Evolutionary conservation across 2,888 invertebrate species (phyloP).

Genomic region (Caradrina clavipalpis): DNA sequence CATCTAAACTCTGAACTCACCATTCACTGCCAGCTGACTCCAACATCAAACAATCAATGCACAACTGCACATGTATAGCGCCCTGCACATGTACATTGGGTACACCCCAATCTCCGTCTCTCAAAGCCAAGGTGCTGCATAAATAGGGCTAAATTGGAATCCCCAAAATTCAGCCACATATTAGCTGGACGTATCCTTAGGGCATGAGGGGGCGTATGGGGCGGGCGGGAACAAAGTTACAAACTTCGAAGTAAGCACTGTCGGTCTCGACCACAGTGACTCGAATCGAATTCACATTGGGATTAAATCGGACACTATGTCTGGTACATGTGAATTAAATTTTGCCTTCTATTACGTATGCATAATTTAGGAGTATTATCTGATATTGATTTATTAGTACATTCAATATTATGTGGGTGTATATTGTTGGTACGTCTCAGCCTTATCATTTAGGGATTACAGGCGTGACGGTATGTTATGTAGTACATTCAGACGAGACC

Average conservation of each 20-base stretch:
- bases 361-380: slow-evolving; percentile 55
- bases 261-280: slow-evolving; percentile 78
- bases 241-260: slow-evolving; percentile 85
- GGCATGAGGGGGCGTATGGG: slow-evolving; percentile 64
- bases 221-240: slow-evolving; percentile 77
- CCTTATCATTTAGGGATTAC: no score
- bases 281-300: slow-evolving; percentile 77
- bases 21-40: background rate
- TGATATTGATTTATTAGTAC: slow-evolving; percentile 57
- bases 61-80: slow-evolving; percentile 8
- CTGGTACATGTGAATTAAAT: slow-evolving; percentile 77
- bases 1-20: background rate
- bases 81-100: background rate
- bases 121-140: slow-evolving; percentile 77
- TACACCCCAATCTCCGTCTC: slow-evolving; percentile 65
- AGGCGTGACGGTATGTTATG: no score
- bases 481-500: slow-evolving; percentile 2
- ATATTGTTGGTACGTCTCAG: no score
- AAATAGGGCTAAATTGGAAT: slow-evolving; percentile 84
- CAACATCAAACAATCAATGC: slow-evolving; percentile 33
- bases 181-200: slow-evolving; percentile 75
- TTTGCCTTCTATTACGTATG: slow-evolving; percentile 63
- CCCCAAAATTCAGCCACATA: slow-evolving; percentile 78
- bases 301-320: slow-evolving; percentile 82
- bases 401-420: no score